Base-by-base conservation (phyloP, 1,140 invertebrate species). In the Drosophila suzukii region DNA sequence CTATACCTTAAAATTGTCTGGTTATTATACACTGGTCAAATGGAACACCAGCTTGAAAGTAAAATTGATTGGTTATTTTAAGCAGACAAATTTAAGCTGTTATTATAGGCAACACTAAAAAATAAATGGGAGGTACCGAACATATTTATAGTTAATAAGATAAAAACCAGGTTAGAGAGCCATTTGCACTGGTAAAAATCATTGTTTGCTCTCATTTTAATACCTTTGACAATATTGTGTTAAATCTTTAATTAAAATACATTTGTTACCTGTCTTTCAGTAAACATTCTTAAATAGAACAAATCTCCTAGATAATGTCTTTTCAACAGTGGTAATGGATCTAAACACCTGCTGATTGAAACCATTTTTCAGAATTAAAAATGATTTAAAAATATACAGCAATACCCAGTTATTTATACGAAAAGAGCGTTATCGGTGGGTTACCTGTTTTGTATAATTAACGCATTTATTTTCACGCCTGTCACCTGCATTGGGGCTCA, bases 381-480 rank as follows among this genome's bases (percentile, higher is more conserved):
- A 51, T 43, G 20, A 6, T 11, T 12, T 30, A 17, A 51, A 32
- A 51, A 67, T 20, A 12, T 36, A 11, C 38, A 65, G 47, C 17
- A 36, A 32, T 36, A 27, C 2, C 27, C 8, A 53, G 10, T n/a
- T 15, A 43, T 32, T 30, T 43, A 43, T 43, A 11, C 8, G 11
- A 20, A 13, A 17, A 32, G 10, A 12, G 30, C 27, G 20, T 7
- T 70, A 67, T 55, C 49, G 4, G 11, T 44, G 34, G 51, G 43
- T 50, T 55, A 38, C 39, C 47, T 54, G 49, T 50, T 77, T 76
- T 60, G 62, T 49, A 76, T 76, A 76, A 68, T 68, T 60, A 68
- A 68, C 62, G 63, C 56, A 77, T 77, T 77, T 76, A 50, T 77
- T 60, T 76, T 55, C 17, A 76, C 74, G 62, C 74, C 74, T 68